phyloP scores from a whole-genome alignment of 2,888 invertebrate genomes.

The Sarcophaga rosellei region DNA sequence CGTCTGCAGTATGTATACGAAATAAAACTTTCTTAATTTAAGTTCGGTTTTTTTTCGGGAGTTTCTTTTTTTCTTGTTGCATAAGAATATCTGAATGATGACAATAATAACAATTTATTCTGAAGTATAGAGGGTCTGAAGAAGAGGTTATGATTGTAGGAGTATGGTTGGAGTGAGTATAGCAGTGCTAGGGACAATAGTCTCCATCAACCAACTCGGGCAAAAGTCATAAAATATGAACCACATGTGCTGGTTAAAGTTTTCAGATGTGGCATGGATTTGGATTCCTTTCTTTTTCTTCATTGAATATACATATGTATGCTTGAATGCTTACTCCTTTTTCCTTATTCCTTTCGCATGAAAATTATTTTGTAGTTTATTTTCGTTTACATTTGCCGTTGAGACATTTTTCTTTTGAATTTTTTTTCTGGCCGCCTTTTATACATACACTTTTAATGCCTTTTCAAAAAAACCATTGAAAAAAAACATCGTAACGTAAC shows the following conservation, averaged over 20 bases:
- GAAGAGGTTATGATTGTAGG: neutral
- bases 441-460: conserved; percentile 10
- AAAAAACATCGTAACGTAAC: neutral
- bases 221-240: conserved; percentile 48
- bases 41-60: conserved; percentile 29
- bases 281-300: neutral
- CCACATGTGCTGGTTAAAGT: conserved; percentile 56
- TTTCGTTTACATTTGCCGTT: conserved; percentile 12
- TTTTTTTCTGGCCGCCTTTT: neutral
- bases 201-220: conserved; percentile 19
- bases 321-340: too few relatives aligned
- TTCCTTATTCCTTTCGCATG: neutral
- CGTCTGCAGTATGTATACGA: neutral
- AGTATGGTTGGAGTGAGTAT: neutral
- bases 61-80: conserved; percentile 3
- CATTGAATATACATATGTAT: conserved; percentile 1
- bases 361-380: neutral
- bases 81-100: neutral
- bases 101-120: conserved; percentile 28
- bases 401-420: neutral
- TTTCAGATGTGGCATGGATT: conserved; percentile 11
- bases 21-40: conserved; percentile 61
- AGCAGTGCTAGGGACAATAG: conserved; percentile 23
- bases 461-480: neutral
- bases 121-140: neutral